Base-by-base conservation (phyloP, 2,113 vertebrate genomes). In the Channa maculata region DNA sequence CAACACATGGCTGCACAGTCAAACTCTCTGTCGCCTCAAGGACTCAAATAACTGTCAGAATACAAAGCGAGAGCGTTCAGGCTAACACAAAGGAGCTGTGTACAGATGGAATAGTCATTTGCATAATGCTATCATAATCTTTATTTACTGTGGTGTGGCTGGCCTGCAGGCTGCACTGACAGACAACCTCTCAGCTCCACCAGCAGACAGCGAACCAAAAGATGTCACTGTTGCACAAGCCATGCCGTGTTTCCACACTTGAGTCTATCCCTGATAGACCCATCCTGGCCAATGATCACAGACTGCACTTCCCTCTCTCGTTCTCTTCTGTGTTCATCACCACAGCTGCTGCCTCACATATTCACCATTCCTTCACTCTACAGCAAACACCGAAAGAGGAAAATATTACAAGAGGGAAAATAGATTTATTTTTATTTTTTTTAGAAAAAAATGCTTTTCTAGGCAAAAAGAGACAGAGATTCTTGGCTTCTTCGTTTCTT, bases 221-320 rank as follows among this genome's bases (percentile, higher is more conserved):
- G 93, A 92, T 94, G 93, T 91, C 93, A 91, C 88, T 95, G 93
- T 94, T 93, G 89, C 67, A 92, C 90, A 92, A 83, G 73, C 39
- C 12, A 60, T 37, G 45, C 44, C 2, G 45, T 11, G 6, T 34
- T 46, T 79, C 24, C 51, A 44, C 10, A 0, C 43, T 12, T 57
- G 43, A 14, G 51, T 4, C 43, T 10, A 13, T 24, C 45, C 61
- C 33, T 15, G 24, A 44, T 4, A n/a, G 37, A 15, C 5, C 6
- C 50, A 3, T 48, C 44, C 33, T 13, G 34, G 33, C 15, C 55
- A 49, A 60, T 39, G 34, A 65, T 79, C 59, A 61, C 45, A 52
- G 14, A 51, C 70, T 63, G 14, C 67, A 13, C 71, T 37, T 13
- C 44, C n/a, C 3, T 34, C 39, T 36, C 24, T 24, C 24, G 24